Base-by-base conservation (phyloP, 2,113 vertebrate genomes). In the Cisticola juncidis region DNA sequence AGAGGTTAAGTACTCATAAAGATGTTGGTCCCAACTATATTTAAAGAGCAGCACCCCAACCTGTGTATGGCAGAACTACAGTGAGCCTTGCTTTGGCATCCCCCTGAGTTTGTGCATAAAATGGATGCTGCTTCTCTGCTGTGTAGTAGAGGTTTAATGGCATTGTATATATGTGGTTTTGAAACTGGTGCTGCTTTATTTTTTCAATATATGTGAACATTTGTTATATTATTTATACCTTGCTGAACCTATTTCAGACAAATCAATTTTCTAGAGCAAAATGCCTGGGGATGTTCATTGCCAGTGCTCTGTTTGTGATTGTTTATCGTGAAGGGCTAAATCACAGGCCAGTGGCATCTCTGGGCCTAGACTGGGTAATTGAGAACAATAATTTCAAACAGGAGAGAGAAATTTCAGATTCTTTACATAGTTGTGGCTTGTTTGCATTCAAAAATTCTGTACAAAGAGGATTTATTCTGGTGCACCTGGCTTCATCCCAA, bases 1-100 rank as follows among this genome's bases (percentile, higher is more conserved):
- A 68, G 24, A 50, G 26, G 16, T 95, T 78, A 92, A 91, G 54
- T 84, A 45, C 26, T 84, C 28, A n/a, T 65, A 69, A 92, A 81
- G 51, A 36, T 71, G 26, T 65, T 83, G 13, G 48, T 93, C 47
- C 16, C 81, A 73, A 65, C 13, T 80, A 9, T 61, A 48, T 60
- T 82, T 88, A 36, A 66, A 88, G 54, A 76, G 40, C 51, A 73
- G 64, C 31, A 69, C 23, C 50, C 57, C 11, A 24, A 8, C 28
- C 24, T 54, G 13, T 8, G 7, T 40, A 8, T 25, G 69, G n/a
- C 29, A 76, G 68, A 94, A n/a, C 11, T 36, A 33, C 25, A 29
- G 56, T 60, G 36, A 80, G 44, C 47, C 25, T 93, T 80, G n/a
- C 60, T 44, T 51, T 35, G 29, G 53, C 5, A 4, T 74, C 17